Percentiles rank a stretch among this genome's conserved stretches.
Conservation (phyloP, 2,113 vertebrate genomes). For the Genyomyrus donnyi region DNA sequence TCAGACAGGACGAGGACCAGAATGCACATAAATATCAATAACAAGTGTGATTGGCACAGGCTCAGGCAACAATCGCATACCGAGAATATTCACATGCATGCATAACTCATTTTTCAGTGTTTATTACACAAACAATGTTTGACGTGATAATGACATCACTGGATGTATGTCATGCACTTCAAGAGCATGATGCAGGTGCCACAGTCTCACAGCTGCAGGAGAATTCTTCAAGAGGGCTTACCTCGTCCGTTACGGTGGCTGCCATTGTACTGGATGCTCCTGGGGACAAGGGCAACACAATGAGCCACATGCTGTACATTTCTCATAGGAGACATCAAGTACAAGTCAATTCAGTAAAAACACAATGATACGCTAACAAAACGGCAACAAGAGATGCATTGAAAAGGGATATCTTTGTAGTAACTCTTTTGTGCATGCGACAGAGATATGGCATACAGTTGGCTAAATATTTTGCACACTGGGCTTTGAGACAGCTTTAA, state of each 20-base stretch:
- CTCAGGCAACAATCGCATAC: background rate
- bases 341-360: background rate
- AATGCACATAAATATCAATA: background rate
- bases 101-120: background rate
- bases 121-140: background rate
- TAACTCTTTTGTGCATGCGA: background rate
- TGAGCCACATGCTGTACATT: background rate
- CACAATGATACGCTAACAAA: background rate
- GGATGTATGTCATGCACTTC: background rate
- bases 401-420: background rate
- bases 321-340: background rate
- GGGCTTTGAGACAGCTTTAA: background rate
- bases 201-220: background rate
- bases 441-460: background rate
- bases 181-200: background rate
- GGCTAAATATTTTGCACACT: background rate
- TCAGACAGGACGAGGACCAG: constrained; percentile 8
- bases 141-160: background rate
- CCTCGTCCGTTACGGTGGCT: constrained; percentile 63
- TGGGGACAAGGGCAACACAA: constrained; percentile 33
- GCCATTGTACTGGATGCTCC: constrained; percentile 62
- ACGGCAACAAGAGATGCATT: background rate
- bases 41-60: background rate
- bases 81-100: background rate
- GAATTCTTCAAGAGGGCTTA: constrained; percentile 42